Evolutionary conservation across 1,140 invertebrate genomes (phyloP), one percentile per base, ranked within the genome.

Genomic region (Nasonia longicornis): DNA sequence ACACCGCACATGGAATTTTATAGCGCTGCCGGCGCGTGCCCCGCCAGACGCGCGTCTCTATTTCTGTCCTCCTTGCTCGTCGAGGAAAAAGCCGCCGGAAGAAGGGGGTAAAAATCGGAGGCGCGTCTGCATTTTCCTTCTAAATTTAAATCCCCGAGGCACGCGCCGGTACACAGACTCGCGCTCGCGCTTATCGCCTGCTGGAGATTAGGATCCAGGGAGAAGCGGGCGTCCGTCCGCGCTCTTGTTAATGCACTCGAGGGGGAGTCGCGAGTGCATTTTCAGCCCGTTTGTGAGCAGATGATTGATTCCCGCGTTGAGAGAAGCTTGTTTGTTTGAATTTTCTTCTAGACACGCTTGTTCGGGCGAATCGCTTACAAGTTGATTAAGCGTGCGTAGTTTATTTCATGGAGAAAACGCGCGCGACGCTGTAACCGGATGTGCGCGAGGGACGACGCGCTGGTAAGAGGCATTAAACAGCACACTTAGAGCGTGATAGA

Each of bases 91-190:
- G 69, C 52, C 70, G 66, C 80, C 80, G 80, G 80, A 81, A 81
- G 80, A 81, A 77, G 80, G 80, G 80, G 74, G 80, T 77, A 81
- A 81, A 81, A 77, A 81, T 73, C 77, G 29, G 76, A 81, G 74
- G 70, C 78, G 69, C 74, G 75, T 81, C 80, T 81, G 80, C 80
- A 81, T 81, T 81, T 81, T 52, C 58, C 75, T 10, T 66, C 66
- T 77, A 81, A 29, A 81, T 64, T 77, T 81, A 77, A 67, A 73
- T 79, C 52, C n/a, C 16, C 42, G 6, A 58, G 52, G 52, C 45
- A 4, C 16, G 14, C 29, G 6, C 29, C 14, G 22, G 45, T 20
- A 2, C 1, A 26, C 6, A 26, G 26, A 8, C 12, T 38, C 64
- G 3, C 6, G 38, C 26, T 26, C 35, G 31, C 70, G 29, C 22